Evolutionary conservation across 2,888 invertebrate species (phyloP), one percentile per base, ranked within the genome.

Genomic region (Kuschelorhynchus macadamiae): DNA sequence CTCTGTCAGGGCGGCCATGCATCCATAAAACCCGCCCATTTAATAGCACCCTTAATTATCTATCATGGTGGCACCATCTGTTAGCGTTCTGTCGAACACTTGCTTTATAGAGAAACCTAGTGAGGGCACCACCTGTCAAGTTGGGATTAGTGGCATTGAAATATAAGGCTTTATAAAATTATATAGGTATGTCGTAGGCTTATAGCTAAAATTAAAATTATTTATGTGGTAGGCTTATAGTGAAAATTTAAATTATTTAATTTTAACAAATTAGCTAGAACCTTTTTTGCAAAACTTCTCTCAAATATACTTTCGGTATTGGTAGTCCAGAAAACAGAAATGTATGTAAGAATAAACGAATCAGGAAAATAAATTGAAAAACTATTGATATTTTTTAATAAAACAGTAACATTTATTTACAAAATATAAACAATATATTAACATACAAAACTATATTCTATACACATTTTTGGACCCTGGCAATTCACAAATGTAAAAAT

Each of bases 1-100:
- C 82, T 82, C 81, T 82, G 49, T 63, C 81, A 82, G 82, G 83
- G 83, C 84, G 83, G 84, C 84, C 84, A 84, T 84, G 83, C 81
- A 83, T 83, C 81, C 82, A 81, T 82, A 82, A 81, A 82, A 82
- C 81, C 84, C 84, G 84, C 84, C 84, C 84, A 84, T 83, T 82
- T 84, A 84, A 84, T 84, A 82, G 82, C 83, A 82, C 83, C 83
- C 82, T 81, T 81, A 80, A 82, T 82, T 82, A 81, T 79, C 68
- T 41, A 33, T 4, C 11, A 76, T 42, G 46, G 71, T 72, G 71
- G 73, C 74, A 78, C 71, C 80, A 78, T 81, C 79, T 80, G 55
- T 55, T 60, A 66, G 30, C 63, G 46, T 9, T 47, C n/a, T 11
- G 11, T 2, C 7, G 8, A 67, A 61, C 44, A 36, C 17, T 11